A percentile compares a stretch with the other conserved stretches of the same genome.
Conservation (phyloP, 2,797 vertebrate species). For the Babyrousa celebensis region DNA sequence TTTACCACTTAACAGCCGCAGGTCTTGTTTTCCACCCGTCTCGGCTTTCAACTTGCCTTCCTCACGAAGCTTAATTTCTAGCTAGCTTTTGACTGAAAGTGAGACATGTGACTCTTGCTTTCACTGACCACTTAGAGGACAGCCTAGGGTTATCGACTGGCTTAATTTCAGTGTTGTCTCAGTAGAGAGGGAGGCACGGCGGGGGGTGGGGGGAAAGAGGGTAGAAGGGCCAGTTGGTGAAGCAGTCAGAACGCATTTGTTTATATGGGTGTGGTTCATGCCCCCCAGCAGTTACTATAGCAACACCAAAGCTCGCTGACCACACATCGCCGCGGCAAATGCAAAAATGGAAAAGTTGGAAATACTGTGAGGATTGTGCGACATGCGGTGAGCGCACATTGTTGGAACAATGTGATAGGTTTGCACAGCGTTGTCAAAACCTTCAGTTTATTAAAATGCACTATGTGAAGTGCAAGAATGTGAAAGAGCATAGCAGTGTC, state of each 20-base stretch:
- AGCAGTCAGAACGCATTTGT: neutral
- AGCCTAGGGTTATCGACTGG: too few species aligned
- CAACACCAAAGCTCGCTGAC: too few species aligned
- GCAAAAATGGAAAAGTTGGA: neutral
- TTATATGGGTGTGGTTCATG: neutral
- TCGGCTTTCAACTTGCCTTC: accelerated
- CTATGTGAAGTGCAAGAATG: too few species aligned
- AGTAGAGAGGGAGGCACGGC: neutral
- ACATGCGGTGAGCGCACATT: too few species aligned
- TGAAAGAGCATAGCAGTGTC: too few species aligned
- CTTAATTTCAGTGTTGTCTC: neutral
- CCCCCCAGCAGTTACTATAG: neutral
- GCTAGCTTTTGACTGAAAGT: neutral
- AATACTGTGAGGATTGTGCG: neutral
- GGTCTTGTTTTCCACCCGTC: neutral
- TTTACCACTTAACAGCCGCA: too few species aligned
- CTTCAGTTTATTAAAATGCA: neutral
- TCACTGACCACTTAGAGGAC: neutral
- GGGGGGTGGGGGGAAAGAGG: neutral
- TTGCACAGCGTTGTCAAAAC: neutral
- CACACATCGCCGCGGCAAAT: neutral
- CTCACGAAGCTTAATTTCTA: neutral
- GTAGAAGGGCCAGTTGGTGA: neutral
- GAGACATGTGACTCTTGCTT: neutral
- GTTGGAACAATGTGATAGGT: neutral